Evolutionary conservation across 2,888 invertebrate species (phyloP).

Genomic region (Galerucella pusilla): DNA sequence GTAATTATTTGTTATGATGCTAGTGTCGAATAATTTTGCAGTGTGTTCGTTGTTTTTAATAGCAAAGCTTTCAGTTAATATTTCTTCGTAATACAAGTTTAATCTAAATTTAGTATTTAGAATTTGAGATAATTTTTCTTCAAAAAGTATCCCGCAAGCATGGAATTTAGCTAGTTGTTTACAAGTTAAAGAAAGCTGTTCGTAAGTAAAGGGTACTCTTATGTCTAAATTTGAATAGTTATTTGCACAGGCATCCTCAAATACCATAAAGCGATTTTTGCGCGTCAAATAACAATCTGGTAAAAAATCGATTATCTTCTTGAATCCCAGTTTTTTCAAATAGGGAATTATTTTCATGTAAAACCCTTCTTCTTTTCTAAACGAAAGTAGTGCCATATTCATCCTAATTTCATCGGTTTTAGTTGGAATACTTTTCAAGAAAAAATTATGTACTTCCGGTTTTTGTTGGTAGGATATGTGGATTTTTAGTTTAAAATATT

Average conservation of each 20-base stretch:
- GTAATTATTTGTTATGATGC: constrained; percentile 19
- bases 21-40: neutral
- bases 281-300: constrained; percentile 60
- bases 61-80: constrained; percentile 41
- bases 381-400: constrained; percentile 37
- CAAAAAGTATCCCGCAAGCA: constrained; percentile 57
- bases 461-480: constrained; percentile 34
- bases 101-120: constrained; percentile 47
- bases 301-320: constrained; percentile 50
- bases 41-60: constrained; percentile 10
- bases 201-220: constrained; percentile 41
- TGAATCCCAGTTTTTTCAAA: constrained; percentile 54
- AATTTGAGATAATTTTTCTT: constrained; percentile 48
- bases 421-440: constrained; percentile 51
- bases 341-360: constrained; percentile 62
- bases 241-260: constrained; percentile 59
- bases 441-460: constrained; percentile 44
- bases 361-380: constrained; percentile 57
- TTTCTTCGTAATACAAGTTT: constrained; percentile 52
- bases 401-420: constrained; percentile 43
- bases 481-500: constrained; percentile 50
- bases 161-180: constrained; percentile 56
- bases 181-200: constrained; percentile 47
- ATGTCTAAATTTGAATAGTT: constrained; percentile 39
- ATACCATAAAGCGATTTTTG: constrained; percentile 57